These are phyloP conservation scores for Sturnus vulgaris DNA, from an alignment of 2,113 vertebrate species.

Conservation along the genomic window DNA sequence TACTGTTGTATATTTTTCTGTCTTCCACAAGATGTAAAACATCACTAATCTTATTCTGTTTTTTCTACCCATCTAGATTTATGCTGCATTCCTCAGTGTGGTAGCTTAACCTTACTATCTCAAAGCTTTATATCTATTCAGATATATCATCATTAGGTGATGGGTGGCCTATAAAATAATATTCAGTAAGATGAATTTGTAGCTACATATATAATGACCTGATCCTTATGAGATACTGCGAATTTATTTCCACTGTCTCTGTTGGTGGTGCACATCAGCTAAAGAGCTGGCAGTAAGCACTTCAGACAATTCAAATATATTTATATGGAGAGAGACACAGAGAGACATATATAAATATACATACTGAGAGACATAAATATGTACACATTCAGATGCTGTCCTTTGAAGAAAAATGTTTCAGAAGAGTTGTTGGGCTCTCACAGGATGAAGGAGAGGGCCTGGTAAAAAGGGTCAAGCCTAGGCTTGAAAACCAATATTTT, in stretches of 20 bases:
- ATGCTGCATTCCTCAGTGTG: neutral
- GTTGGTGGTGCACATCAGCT: neutral
- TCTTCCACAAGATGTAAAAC: neutral
- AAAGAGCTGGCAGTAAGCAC: neutral
- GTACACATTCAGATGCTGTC: neutral
- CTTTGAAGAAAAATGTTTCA: neutral
- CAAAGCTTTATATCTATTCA: neutral
- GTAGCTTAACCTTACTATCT: neutral
- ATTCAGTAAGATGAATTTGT: neutral
- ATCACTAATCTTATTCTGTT: neutral
- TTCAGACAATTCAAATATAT: neutral
- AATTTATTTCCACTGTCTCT: neutral
- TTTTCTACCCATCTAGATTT: neutral
- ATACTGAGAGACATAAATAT: neutral
- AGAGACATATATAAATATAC: neutral
- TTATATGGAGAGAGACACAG: neutral
- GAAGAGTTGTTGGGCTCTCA: neutral
- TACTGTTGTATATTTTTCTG: neutral
- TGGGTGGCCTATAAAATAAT: neutral
- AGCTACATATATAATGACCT: neutral
- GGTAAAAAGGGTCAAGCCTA: neutral
- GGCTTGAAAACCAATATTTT: neutral
- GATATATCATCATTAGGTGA: neutral
- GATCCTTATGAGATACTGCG: neutral
- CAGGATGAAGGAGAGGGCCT: neutral